phyloP scores from a whole-genome alignment of 1,140 invertebrate genomes.

The Rhopalosiphum maidis region DNA sequence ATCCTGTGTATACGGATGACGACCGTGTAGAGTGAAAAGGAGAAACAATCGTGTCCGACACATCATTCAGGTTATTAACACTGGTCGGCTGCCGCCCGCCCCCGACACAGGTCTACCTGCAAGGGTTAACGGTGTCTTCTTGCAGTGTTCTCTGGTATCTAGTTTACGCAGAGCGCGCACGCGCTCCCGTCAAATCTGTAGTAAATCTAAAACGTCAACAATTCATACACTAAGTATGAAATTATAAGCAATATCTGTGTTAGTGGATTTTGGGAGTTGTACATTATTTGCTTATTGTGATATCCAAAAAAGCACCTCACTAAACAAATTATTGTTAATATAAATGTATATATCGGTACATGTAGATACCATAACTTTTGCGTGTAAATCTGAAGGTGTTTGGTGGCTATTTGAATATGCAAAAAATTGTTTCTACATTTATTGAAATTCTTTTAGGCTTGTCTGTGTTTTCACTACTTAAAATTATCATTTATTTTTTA shows the following conservation, averaged over 20 bases:
- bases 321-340: background rate
- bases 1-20: background rate
- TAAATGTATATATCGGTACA: background rate
- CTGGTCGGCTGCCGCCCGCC: background rate
- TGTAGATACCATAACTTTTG: background rate
- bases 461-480: background rate
- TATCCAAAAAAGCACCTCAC: background rate
- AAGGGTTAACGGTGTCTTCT: conserved; percentile 51
- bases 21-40: background rate
- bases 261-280: background rate
- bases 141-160: background rate
- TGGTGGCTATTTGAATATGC: background rate
- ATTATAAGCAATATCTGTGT: background rate
- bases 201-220: background rate
- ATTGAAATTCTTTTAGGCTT: background rate
- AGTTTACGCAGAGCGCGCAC: background rate
- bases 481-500: background rate
- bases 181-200: background rate
- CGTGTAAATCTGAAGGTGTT: background rate
- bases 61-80: conserved; percentile 54
- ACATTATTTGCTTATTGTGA: background rate
- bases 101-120: background rate
- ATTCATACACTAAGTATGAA: background rate
- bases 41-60: background rate
- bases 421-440: background rate